A percentile compares a stretch with the other conserved stretches of the same genome.
These are phyloP conservation scores for Melanotaenia duboulayi DNA, from an alignment of 2,113 vertebrate genomes.

Conservation along the genomic window DNA sequence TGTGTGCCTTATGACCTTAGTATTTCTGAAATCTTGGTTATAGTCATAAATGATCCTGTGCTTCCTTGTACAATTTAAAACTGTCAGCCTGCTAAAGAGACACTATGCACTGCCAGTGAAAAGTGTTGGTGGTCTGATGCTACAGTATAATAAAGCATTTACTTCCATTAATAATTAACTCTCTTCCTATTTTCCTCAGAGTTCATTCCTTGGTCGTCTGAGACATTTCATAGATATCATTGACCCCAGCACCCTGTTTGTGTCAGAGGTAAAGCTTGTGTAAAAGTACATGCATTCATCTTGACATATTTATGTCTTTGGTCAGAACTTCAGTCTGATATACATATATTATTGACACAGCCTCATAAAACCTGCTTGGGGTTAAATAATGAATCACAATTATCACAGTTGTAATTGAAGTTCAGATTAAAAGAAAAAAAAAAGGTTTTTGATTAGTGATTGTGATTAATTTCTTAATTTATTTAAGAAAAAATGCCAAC, in stretches of 20 bases:
- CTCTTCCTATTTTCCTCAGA: slow-evolving; percentile 76
- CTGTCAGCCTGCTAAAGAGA: too few relatives aligned
- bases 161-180: slow-evolving; percentile 8
- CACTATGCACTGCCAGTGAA: too few relatives aligned
- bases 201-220: slow-evolving; percentile 92
- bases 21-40: neutral
- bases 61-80: too few relatives aligned
- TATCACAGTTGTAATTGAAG: too few relatives aligned
- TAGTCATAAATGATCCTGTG: neutral
- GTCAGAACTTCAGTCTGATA: neutral
- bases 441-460: too few relatives aligned
- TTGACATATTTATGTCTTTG: neutral
- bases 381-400: neutral
- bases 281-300: neutral
- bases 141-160: neutral
- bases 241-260: slow-evolving; percentile 94
- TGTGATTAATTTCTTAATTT: too few relatives aligned
- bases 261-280: slow-evolving; percentile 89
- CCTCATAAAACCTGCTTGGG: neutral
- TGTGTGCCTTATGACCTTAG: fast-evolving
- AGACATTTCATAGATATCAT: slow-evolving; percentile 96
- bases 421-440: too few relatives aligned
- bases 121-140: too few relatives aligned
- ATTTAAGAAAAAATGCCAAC: too few relatives aligned
- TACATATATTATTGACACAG: neutral